Evolutionary conservation across 2,888 invertebrate genomes (phyloP).

Genomic region (Phragmatobia fuliginosa): DNA sequence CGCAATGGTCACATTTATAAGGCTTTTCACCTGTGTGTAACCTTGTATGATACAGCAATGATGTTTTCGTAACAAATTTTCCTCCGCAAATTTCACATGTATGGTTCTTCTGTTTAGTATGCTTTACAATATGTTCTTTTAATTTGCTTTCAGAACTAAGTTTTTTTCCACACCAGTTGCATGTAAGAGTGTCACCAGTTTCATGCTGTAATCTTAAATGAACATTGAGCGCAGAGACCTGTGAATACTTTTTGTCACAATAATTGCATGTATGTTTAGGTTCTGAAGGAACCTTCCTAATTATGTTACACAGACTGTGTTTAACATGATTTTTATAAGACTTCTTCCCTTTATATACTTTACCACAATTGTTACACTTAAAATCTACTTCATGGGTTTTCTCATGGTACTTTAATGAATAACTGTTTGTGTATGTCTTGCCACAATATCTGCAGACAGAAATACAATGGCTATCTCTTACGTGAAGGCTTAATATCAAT

Average conservation of each 20-base stretch:
- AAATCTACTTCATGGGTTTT: slow-evolving; percentile 43
- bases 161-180: slow-evolving; percentile 61
- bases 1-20: slow-evolving; percentile 58
- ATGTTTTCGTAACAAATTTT: slow-evolving; percentile 56
- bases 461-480: slow-evolving; percentile 44
- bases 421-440: slow-evolving; percentile 51
- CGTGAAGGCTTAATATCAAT: slow-evolving; percentile 48
- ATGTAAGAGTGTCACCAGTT: slow-evolving; percentile 46
- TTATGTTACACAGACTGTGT: slow-evolving; percentile 44
- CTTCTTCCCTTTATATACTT: slow-evolving; percentile 52
- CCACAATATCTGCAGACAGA: slow-evolving; percentile 58
- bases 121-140: slow-evolving; percentile 57
- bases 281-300: slow-evolving; percentile 34
- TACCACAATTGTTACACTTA: slow-evolving; percentile 56
- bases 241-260: slow-evolving; percentile 56
- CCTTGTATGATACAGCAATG: slow-evolving; percentile 60
- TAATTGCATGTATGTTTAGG: slow-evolving; percentile 52
- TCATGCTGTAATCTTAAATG: slow-evolving; percentile 61
- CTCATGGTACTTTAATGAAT: slow-evolving; percentile 53
- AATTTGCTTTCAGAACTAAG: slow-evolving; percentile 53
- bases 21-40: slow-evolving; percentile 64
- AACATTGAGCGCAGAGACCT: slow-evolving; percentile 50
- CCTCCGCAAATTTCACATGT: slow-evolving; percentile 55
- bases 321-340: slow-evolving; percentile 54
- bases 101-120: slow-evolving; percentile 62